These are phyloP conservation scores for Hipposideros armiger DNA, from an alignment of 2,113 vertebrate genomes.

Conservation along the genomic window DNA sequence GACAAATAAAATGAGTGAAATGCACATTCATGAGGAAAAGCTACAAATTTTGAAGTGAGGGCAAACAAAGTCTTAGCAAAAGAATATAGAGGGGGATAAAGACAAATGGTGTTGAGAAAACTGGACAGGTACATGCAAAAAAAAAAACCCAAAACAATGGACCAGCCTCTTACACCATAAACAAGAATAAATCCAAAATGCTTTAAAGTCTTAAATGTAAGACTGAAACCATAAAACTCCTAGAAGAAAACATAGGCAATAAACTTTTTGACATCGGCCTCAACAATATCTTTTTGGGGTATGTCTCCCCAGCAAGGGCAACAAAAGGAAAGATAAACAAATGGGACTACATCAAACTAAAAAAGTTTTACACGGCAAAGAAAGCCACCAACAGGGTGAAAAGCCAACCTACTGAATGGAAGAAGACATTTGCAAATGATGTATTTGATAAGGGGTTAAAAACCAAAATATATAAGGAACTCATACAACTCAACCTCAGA, in stretches of 20 bases:
- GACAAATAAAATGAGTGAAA: background rate
- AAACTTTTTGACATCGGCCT: background rate
- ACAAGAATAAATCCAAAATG: background rate
- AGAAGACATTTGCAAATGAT: background rate
- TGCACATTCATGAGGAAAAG: background rate
- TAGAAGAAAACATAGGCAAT: background rate
- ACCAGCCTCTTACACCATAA: background rate
- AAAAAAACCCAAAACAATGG: background rate
- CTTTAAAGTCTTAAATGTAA: background rate
- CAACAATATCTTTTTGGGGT: background rate
- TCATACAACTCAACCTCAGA: background rate
- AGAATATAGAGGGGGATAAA: background rate
- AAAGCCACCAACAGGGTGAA: background rate
- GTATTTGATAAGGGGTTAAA: no score
- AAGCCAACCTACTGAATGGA: background rate
- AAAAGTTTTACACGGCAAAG: background rate
- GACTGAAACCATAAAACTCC: background rate
- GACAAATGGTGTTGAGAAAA: background rate
- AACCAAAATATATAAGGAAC: background rate
- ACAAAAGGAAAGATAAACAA: background rate
- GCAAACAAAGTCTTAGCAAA: background rate
- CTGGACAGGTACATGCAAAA: background rate
- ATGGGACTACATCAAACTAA: background rate
- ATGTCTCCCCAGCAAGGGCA: background rate
- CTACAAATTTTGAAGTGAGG: background rate